Evolutionary conservation across 1,140 invertebrate species (phyloP), one percentile per base, ranked within the genome.

Genomic region (Aphaenogaster ashmeadi): DNA sequence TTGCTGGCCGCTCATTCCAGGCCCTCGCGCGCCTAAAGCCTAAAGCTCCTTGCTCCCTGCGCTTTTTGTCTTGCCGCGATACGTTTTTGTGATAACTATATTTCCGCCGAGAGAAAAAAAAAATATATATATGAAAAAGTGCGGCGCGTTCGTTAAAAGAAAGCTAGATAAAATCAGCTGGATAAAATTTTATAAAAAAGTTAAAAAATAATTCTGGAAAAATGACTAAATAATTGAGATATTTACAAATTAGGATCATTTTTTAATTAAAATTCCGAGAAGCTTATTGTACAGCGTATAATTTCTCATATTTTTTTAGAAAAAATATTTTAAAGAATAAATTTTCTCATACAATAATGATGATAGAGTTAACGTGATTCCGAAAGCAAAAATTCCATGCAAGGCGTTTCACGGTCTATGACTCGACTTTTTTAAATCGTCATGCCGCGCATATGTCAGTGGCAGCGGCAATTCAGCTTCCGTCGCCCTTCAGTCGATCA

Each of bases 401-500:
- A 8, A 21, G 27, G 11, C 18, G 27, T 74, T 44, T 60, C 27
- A 47, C 33, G 27, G 66, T 1, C 67, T 58, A 38, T 36, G 66
- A 60, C 15, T 56, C 33, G 47, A 18, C 62, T 69, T 74, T 74
- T 74, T 58, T 60, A 74, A 83, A 58, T 83, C 41, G 41, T 38
- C 41, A 50, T 84, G 56, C 56, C 27, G 33, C 27, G 54, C 64
- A 71, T 69, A 81, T 81, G 78, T 81, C 64, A 81, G 62, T n/a
- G 64, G 77, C 47, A 66, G 36, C 36, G 36, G 78, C 36, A 71
- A 71, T 52, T 67, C 64, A 87, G 62, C 58, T 58, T 81, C 84
- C 81, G 77, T 67, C 88, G 88, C 88, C 75, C 85, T 80, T 86
- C 66, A 69, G 75, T n/a, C n/a, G 87, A 85, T 88, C 75, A 58